Evolutionary conservation across 2,797 vertebrate genomes (phyloP).

Genomic region (Hirundo rustica): DNA sequence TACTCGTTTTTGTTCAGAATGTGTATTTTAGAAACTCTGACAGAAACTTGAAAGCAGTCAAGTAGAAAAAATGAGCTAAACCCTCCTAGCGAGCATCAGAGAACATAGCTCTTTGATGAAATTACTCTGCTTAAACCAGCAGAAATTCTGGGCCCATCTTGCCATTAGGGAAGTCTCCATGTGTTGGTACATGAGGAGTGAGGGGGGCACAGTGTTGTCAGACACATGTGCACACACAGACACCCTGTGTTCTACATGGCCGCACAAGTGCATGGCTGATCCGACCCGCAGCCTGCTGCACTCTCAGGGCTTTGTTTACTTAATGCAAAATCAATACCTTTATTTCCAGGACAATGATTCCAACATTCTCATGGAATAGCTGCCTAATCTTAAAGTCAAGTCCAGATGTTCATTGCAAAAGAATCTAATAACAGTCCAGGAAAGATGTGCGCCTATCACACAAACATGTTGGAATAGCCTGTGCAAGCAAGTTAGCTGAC

Average conservation of each 20-base stretch:
- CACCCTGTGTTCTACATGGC: neutral
- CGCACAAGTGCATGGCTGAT: neutral
- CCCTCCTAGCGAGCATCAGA: neutral
- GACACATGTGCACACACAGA: neutral
- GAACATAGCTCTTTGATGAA: neutral
- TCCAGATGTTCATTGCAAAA: neutral
- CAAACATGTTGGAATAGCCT: neutral
- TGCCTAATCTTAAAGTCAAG: constrained; percentile 23
- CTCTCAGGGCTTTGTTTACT: neutral
- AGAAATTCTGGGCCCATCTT: neutral
- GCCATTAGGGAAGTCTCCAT: neutral
- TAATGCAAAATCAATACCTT: constrained; percentile 46
- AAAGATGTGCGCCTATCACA: neutral
- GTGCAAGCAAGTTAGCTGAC: neutral
- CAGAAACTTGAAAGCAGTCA: neutral
- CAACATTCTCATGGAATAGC: neutral
- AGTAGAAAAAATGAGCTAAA: neutral
- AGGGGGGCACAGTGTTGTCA: neutral
- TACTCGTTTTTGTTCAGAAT: neutral
- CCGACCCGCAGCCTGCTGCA: neutral
- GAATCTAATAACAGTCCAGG: neutral
- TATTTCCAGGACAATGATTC: neutral
- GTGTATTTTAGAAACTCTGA: neutral
- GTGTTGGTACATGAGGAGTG: neutral
- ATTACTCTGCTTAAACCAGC: neutral